phyloP scores from a whole-genome alignment of 2,113 vertebrate species.

The Hippopotamus amphibius region DNA sequence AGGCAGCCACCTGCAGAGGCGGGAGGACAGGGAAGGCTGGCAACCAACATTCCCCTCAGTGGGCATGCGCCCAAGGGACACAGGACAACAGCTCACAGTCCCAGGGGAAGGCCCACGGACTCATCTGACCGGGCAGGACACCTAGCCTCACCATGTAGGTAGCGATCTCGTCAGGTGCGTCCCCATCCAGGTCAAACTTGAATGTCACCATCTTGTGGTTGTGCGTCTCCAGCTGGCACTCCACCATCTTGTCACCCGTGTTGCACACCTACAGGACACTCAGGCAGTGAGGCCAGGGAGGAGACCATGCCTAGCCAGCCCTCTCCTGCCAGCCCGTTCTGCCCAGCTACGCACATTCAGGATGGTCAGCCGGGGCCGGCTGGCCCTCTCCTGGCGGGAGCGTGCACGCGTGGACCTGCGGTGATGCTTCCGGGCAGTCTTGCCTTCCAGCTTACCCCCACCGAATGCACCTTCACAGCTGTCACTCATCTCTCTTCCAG shows the following conservation, averaged over 20 bases:
- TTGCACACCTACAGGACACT: slow-evolving; percentile 91
- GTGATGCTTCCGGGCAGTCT: slow-evolving; percentile 93
- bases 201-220: slow-evolving; percentile 99
- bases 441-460: slow-evolving; percentile 93
- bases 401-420: slow-evolving; percentile 94
- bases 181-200: slow-evolving; percentile 99
- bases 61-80: not conserved
- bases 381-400: slow-evolving; percentile 95
- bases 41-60: not conserved
- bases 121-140: not conserved
- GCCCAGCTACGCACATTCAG: slow-evolving; percentile 90
- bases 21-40: not conserved
- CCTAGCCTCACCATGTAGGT: slow-evolving; percentile 95
- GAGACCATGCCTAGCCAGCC: rapidly evolving
- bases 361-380: slow-evolving; percentile 97
- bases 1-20: not conserved
- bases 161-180: slow-evolving; percentile 97
- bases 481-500: slow-evolving; percentile 96
- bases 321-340: not conserved
- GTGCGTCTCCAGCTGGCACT: slow-evolving; percentile 98
- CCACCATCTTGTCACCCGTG: slow-evolving; percentile 99
- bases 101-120: too few relatives aligned
- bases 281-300: not conserved
- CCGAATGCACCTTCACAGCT: slow-evolving; percentile 92
- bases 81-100: rapidly evolving